A percentile compares a stretch with the other conserved stretches of the same genome.
phyloP scores from a whole-genome alignment of 2,888 invertebrate genomes.

The Polydrusus tereticollis region DNA sequence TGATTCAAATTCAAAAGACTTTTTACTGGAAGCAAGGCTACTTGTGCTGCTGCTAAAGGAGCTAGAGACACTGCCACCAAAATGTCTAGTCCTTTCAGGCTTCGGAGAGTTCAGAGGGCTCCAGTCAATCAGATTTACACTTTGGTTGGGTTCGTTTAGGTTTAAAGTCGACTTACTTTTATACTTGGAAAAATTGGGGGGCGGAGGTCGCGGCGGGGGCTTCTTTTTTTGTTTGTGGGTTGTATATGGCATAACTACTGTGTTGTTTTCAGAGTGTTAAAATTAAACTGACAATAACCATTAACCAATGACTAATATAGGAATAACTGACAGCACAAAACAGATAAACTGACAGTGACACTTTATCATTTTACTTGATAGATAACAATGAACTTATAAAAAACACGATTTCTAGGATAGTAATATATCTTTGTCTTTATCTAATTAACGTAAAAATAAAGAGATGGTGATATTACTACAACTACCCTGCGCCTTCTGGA shows the following conservation, averaged over 20 bases:
- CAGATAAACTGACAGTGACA: no score
- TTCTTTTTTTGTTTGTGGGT: conserved; percentile 71
- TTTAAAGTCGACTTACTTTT: conserved; percentile 64
- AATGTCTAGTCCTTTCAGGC: conserved; percentile 60
- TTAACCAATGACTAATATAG: not conserved
- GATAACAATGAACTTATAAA: no score
- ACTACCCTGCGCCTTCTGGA: no score
- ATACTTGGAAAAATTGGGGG: conserved; percentile 70
- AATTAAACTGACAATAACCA: not conserved
- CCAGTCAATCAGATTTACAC: conserved; percentile 69
- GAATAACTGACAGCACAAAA: not conserved
- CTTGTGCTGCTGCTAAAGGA: conserved; percentile 67
- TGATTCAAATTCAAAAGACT: conserved; percentile 80
- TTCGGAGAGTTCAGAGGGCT: conserved; percentile 67
- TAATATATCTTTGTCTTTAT: no score
- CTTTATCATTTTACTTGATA: no score
- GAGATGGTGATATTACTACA: no score
- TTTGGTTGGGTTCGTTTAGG: conserved; percentile 56
- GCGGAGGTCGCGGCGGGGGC: conserved; percentile 81
- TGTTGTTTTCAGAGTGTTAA: not conserved
- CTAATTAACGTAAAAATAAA: no score
- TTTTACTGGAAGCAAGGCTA: conserved; percentile 79
- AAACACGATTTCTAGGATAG: no score
- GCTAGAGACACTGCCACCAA: conserved; percentile 65
- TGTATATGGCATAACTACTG: conserved; percentile 50